phyloP scores from a whole-genome alignment of 2,888 invertebrate species.

The Brenthis hecate region DNA sequence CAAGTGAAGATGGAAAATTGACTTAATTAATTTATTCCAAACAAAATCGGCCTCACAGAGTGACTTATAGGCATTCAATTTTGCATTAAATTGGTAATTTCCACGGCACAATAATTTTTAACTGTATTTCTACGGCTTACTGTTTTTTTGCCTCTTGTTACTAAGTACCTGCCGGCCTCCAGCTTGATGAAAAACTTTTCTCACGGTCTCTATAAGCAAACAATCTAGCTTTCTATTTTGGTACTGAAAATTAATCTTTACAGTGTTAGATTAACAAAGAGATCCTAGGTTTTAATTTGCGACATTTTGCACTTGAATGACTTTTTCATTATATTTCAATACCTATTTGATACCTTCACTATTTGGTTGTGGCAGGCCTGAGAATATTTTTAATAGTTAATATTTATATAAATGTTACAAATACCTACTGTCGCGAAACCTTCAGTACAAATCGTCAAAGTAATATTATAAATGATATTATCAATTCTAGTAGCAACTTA shows the following conservation, averaged over 20 bases:
- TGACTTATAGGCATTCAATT: constrained; percentile 72
- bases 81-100: constrained; percentile 79
- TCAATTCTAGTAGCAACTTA: no score
- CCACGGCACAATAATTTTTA: constrained; percentile 79
- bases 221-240: constrained; percentile 67
- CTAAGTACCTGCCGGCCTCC: constrained; percentile 45
- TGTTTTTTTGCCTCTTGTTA: constrained; percentile 58
- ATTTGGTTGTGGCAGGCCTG: constrained; percentile 34
- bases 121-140: constrained; percentile 71
- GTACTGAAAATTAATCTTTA: constrained; percentile 49
- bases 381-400: constrained; percentile 14
- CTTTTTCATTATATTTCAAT: constrained; percentile 33
- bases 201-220: constrained; percentile 73
- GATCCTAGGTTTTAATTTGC: constrained; percentile 39
- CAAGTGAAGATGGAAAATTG: constrained; percentile 68
- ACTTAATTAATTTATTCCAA: constrained; percentile 80
- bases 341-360: constrained; percentile 24
- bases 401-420: background rate
- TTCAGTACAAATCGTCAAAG: background rate
- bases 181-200: constrained; percentile 60
- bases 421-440: background rate
- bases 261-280: constrained; percentile 35
- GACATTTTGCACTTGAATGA: constrained; percentile 38
- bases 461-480: background rate
- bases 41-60: constrained; percentile 70